Percentiles rank a stretch among this genome's conserved stretches.
These are phyloP conservation scores for Cyanoderma ruficeps DNA, from an alignment of 2,113 vertebrate genomes.

Conservation along the genomic window DNA sequence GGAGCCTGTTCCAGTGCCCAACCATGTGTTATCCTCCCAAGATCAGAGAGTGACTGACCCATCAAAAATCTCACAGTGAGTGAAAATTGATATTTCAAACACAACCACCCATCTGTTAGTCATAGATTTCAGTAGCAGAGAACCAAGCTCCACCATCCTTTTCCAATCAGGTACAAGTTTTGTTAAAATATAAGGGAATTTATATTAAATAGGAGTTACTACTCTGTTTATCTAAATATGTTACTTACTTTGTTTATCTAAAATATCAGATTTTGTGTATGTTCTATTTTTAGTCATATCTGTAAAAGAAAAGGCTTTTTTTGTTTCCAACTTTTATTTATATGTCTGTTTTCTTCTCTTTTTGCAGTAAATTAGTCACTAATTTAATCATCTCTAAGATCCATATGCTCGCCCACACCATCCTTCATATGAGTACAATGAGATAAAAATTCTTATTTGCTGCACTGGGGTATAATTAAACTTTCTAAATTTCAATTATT, in stretches of 20 bases:
- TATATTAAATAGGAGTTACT: not conserved
- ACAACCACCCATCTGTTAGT: not conserved
- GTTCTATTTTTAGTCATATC: not conserved
- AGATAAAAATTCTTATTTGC: constrained; percentile 41
- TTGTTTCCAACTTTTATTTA: not conserved
- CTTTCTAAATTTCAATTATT: constrained; percentile 25
- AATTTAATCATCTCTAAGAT: constrained; percentile 54
- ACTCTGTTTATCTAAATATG: not conserved
- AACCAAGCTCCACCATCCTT: not conserved
- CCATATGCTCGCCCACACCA: not conserved
- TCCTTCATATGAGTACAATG: constrained; percentile 6
- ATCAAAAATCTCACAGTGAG: not conserved
- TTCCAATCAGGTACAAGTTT: not conserved
- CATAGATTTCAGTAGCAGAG: not conserved
- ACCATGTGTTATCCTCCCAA: not conserved
- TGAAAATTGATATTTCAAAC: not conserved
- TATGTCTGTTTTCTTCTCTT: not conserved
- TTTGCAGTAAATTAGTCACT: constrained; percentile 38
- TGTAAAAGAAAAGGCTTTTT: not conserved
- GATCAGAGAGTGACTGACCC: not conserved
- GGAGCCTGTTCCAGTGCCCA: not conserved
- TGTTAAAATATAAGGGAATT: not conserved
- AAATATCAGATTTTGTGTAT: not conserved
- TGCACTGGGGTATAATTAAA: constrained; percentile 26
- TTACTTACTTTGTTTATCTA: not conserved